Percentiles rank a stretch among this genome's conserved stretches.
Evolutionary conservation across 2,113 vertebrate genomes (phyloP).

Genomic region (Meles meles): DNA sequence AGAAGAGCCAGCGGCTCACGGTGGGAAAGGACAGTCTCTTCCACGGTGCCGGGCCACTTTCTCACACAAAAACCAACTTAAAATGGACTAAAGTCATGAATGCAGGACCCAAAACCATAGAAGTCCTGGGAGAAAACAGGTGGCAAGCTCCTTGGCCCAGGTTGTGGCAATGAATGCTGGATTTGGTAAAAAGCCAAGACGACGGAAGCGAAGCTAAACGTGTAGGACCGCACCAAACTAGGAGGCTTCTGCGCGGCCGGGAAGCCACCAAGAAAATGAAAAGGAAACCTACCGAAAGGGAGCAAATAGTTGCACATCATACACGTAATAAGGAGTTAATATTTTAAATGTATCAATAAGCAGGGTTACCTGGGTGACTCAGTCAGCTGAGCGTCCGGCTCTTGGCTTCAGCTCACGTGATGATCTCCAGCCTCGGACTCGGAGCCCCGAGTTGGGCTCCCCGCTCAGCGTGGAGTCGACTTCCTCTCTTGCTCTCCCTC

Average conservation of each 20-base stretch:
- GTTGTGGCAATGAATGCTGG: background rate
- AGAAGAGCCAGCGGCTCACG: background rate
- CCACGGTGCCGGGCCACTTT: background rate
- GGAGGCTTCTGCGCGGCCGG: background rate
- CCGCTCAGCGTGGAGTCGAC: background rate
- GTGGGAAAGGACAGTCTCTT: background rate
- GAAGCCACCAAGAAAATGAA: background rate
- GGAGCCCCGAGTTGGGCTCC: background rate
- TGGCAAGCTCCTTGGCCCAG: background rate
- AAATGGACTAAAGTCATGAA: background rate
- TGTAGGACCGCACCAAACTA: background rate
- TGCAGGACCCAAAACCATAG: background rate
- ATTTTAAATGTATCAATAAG: background rate
- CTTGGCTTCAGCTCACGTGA: background rate
- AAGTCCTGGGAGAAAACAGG: background rate
- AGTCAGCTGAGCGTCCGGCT: background rate
- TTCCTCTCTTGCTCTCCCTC: background rate
- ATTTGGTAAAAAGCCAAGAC: background rate
- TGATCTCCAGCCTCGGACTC: background rate
- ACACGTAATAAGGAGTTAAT: too few relatives aligned
- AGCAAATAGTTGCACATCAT: background rate
- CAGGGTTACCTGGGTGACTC: background rate
- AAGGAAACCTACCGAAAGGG: background rate
- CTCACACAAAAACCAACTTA: background rate
- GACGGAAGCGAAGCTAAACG: background rate